phyloP scores from a whole-genome alignment of 2,888 invertebrate genomes.

The Coleophora flavipennella region DNA sequence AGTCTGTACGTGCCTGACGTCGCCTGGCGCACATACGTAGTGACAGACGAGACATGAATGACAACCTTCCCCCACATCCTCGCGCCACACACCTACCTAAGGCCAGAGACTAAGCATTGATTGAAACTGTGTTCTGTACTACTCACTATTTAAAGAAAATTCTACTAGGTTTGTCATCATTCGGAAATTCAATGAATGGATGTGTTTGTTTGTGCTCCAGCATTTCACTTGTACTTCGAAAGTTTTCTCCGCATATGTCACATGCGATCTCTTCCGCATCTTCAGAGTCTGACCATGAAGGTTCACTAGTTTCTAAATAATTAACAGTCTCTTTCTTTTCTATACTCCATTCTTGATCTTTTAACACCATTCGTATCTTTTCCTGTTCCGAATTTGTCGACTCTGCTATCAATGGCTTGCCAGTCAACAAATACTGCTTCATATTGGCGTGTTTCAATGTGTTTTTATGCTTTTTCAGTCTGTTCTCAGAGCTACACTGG shows the following conservation, averaged over 20 bases:
- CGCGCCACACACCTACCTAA: too few relatives aligned
- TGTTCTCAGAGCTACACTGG: constrained; percentile 56
- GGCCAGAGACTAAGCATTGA: too few relatives aligned
- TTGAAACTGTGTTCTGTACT: neutral
- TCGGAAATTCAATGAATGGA: constrained; percentile 64
- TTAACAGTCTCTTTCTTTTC: constrained; percentile 31
- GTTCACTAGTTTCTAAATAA: constrained; percentile 13
- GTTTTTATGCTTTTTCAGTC: constrained; percentile 50
- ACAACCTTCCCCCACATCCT: too few relatives aligned
- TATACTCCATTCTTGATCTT: constrained; percentile 29
- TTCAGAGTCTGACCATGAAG: constrained; percentile 8
- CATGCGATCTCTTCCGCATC: constrained; percentile 32
- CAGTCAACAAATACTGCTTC: constrained; percentile 50
- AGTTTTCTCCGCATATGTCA: constrained; percentile 60
- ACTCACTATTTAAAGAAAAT: constrained; percentile 62
- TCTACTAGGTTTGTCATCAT: constrained; percentile 60
- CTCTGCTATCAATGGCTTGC: constrained; percentile 37
- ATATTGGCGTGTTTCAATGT: constrained; percentile 55
- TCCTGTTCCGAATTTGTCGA: constrained; percentile 32
- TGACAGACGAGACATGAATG: too few relatives aligned
- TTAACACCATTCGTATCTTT: constrained; percentile 17
- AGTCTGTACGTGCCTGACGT: too few relatives aligned
- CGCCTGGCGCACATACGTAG: too few relatives aligned
- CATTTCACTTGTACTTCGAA: constrained; percentile 45
- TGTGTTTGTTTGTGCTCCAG: constrained; percentile 58